Evolutionary conservation across 35 echinoderm and acorn worm species (phyloP), one percentile per base, ranked within the genome.

Genomic region (Lytechinus variegatus): DNA sequence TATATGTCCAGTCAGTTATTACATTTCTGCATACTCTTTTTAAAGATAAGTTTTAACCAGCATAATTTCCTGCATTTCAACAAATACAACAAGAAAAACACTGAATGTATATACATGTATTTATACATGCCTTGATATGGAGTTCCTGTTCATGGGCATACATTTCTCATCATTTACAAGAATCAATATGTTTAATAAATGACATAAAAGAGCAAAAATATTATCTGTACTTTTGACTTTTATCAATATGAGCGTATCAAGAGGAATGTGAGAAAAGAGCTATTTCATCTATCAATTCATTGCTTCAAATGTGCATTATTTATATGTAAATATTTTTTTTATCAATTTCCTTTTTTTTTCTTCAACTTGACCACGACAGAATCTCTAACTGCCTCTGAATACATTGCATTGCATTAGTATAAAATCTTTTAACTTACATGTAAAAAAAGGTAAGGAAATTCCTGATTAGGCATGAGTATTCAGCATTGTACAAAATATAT

Each of bases 391-490:
- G n/a, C 66, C 66, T 79, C 66, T 19, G 66, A 79, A 79, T 79
- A 79, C 66, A 79, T 79, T n/a, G 66, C 66, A 79, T 79, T 79
- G 66, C 66, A n/a, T 79, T 79, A 7, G 66, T 79, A 79, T 79
- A 79, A 79, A 79, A 79, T 7, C 1, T 24, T 79, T 79, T 79
- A 79, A 79, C 66, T 79, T 79, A n/a, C 66, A 79, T 79, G n/a
- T 79, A 79, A 79, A 79, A 79, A 79, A 79, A 79, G 66, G 66
- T 79, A 79, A 79, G 66, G 66, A n/a, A 79, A 79, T 79, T 79
- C 66, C 66, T 79, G 66, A 79, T 79, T 79, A 79, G n/a, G 66
- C n/a, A 79, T 79, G 66, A 79, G 66, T 24, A 79, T 24, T 24
- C 66, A 79, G 66, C 66, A 79, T 79, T 79, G 66, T 79, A 79